Conservation (phyloP, 1,140 invertebrate species). For the Habropoda laboriosa region DNA sequence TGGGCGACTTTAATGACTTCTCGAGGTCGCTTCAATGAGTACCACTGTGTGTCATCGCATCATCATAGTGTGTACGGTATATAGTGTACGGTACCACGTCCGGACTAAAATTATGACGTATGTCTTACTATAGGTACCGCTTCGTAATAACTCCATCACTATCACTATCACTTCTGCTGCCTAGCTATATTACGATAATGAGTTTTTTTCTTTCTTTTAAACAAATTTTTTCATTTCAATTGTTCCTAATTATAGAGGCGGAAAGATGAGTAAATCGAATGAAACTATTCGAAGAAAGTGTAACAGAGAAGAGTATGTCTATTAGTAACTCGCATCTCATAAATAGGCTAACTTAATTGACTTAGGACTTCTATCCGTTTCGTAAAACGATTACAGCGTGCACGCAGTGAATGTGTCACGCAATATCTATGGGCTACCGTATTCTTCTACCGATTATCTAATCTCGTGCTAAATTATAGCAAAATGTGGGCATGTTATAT, state of each 20-base stretch:
- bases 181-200: neutral
- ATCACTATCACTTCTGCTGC: neutral
- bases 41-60: constrained; percentile 67
- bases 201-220: neutral
- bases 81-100: constrained; percentile 16
- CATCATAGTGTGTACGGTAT: constrained; percentile 44
- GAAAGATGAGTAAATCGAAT: neutral
- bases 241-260: neutral
- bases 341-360: constrained; percentile 39
- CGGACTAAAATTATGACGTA: constrained; percentile 41
- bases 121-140: constrained; percentile 23
- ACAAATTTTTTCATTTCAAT: neutral
- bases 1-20: constrained; percentile 72
- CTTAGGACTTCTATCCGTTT: constrained; percentile 34
- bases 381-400: constrained; percentile 27
- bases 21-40: constrained; percentile 76
- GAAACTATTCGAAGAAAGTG: constrained; percentile 9
- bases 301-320: neutral
- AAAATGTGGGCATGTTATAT: constrained; percentile 37
- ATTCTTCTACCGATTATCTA: constrained; percentile 59
- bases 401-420: constrained; percentile 25
- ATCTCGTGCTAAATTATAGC: constrained; percentile 43
- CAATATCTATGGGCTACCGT: constrained; percentile 21
- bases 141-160: constrained; percentile 1
- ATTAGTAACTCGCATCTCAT: constrained; percentile 13